Conservation (phyloP, 2,113 vertebrate genomes). For the Origma solitaria region DNA sequence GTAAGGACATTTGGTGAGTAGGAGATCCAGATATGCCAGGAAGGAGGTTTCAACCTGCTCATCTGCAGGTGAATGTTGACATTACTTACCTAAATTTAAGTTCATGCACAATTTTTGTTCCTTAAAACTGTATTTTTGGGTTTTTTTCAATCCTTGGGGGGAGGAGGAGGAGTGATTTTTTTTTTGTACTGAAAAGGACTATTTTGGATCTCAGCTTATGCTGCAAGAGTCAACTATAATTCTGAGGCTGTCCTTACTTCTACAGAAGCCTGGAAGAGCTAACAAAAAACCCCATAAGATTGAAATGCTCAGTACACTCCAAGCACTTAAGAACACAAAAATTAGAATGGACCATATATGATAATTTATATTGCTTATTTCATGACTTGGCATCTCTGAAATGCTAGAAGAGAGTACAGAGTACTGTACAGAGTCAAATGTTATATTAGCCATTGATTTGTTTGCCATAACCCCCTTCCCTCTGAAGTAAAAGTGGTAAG, state of each 20-base stretch:
- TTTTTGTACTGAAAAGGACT: background rate
- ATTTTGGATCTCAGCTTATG: background rate
- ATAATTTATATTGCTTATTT: background rate
- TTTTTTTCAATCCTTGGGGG: background rate
- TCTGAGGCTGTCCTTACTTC: background rate
- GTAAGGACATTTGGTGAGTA: background rate
- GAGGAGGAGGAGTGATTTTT: background rate
- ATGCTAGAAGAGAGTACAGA: background rate
- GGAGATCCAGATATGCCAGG: background rate
- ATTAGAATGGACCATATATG: background rate
- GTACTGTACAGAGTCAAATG: background rate
- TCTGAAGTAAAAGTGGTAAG: background rate
- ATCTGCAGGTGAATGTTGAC: background rate
- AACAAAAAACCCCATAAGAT: fast-evolving
- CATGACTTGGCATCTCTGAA: background rate
- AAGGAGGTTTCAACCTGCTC: background rate
- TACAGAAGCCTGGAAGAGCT: background rate
- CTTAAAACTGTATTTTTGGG: background rate
- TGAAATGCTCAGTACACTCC: background rate
- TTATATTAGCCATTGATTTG: background rate
- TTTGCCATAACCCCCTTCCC: background rate
- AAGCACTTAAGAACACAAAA: background rate
- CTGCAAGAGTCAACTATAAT: background rate
- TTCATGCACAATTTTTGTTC: background rate
- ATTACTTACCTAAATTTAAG: background rate